Conservation (phyloP, 2,113 vertebrate species). For the Phalacrocorax pelagicus region DNA sequence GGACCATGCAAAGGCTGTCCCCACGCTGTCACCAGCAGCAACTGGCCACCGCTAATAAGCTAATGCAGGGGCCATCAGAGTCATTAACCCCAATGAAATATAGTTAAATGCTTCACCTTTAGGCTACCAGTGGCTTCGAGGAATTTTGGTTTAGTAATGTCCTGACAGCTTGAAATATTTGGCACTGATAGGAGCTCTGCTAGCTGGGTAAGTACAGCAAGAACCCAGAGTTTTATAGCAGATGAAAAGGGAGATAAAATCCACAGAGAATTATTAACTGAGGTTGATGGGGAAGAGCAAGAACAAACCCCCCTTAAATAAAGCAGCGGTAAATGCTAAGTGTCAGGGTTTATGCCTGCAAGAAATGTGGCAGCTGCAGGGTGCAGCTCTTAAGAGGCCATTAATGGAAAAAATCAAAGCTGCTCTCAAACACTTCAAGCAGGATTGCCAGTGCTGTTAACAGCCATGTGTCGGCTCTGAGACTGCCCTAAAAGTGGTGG, state of each 20-base stretch:
- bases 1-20: neutral
- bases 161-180: slow-evolving; percentile 39
- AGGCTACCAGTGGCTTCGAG: slow-evolving; percentile 12
- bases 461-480: neutral
- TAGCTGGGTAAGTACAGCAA: neutral
- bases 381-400: neutral
- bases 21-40: neutral
- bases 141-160: neutral
- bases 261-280: neutral
- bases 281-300: neutral
- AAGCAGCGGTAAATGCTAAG: neutral
- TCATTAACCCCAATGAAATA: neutral
- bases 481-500: neutral
- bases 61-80: neutral
- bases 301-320: neutral
- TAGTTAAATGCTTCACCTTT: slow-evolving; percentile 24
- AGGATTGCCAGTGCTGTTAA: neutral
- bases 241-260: slow-evolving; percentile 28
- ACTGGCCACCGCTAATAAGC: neutral
- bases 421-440: neutral
- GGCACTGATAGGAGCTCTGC: neutral
- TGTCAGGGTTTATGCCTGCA: slow-evolving; percentile 12
- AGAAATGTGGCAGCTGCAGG: slow-evolving; percentile 20
- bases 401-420: slow-evolving; percentile 37
- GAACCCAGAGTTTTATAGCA: neutral